A percentile compares a stretch with the other conserved stretches of the same genome.
Evolutionary conservation across 2,113 vertebrate species (phyloP).

Genomic region (Tetraodon nigroviridis): DNA sequence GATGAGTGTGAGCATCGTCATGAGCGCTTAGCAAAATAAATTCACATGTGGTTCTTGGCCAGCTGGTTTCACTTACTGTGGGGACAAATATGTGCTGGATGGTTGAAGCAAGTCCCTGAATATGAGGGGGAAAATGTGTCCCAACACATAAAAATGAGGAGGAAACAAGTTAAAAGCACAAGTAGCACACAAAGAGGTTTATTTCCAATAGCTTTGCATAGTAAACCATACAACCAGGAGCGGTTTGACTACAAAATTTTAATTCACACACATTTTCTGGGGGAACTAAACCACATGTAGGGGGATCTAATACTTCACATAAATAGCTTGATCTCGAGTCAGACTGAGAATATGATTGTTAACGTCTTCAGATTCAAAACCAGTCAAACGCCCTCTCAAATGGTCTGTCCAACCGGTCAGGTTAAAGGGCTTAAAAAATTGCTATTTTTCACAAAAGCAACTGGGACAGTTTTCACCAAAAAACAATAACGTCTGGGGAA

Average conservation of each 20-base stretch:
- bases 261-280: too few species aligned
- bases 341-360: too few species aligned
- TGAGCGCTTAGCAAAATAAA: neutral
- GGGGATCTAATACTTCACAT: constrained; percentile 46
- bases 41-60: too few species aligned
- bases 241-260: too few species aligned
- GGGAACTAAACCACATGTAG: constrained; percentile 8
- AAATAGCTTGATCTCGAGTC: neutral
- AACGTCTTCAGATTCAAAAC: neutral
- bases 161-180: neutral
- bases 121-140: too few species aligned
- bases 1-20: neutral
- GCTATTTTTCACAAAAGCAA: too few species aligned
- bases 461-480: neutral
- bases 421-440: too few species aligned
- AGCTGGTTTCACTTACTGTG: too few species aligned
- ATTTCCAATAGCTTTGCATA: constrained; percentile 65
- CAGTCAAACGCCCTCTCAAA: neutral
- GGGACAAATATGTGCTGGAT: too few species aligned
- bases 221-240: constrained; percentile 35
- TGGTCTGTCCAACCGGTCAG: too few species aligned
- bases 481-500: neutral
- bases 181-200: constrained; percentile 39
- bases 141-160: too few species aligned
- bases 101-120: too few species aligned